Percentiles rank a stretch among this genome's conserved stretches.
Evolutionary conservation across 1,140 invertebrate genomes (phyloP).

Genomic region (Melitaea cinxia): DNA sequence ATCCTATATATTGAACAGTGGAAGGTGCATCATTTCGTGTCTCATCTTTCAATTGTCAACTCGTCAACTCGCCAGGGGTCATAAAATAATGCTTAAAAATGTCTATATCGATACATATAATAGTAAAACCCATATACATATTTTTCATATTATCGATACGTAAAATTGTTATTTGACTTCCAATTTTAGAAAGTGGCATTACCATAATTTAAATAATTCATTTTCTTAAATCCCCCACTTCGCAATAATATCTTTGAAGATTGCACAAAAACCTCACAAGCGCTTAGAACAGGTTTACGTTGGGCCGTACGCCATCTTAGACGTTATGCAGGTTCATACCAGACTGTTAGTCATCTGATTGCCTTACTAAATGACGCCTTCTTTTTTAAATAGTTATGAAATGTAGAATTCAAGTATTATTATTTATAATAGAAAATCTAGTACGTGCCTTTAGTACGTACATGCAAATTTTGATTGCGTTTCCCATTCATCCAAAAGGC

Average conservation of each 20-base stretch:
- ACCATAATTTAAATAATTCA: background rate
- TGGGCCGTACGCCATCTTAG: slow-evolving; percentile 1
- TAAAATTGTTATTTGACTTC: background rate
- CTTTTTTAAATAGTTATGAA: background rate
- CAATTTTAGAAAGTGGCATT: background rate
- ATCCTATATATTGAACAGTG: too few species aligned
- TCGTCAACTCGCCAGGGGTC: too few species aligned
- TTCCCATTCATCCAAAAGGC: too few species aligned
- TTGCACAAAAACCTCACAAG: slow-evolving; percentile 5
- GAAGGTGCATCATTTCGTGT: too few species aligned
- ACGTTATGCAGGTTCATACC: slow-evolving; percentile 2
- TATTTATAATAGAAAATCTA: too few species aligned
- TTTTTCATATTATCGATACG: background rate
- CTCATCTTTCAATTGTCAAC: too few species aligned
- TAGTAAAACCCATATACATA: background rate
- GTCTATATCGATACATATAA: too few species aligned
- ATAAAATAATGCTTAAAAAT: too few species aligned
- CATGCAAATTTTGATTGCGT: too few species aligned
- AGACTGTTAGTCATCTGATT: background rate
- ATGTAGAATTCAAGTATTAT: background rate
- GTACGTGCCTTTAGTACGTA: too few species aligned
- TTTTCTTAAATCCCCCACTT: background rate
- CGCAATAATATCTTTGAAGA: background rate
- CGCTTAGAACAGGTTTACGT: background rate
- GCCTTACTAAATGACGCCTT: background rate